Percentiles rank a stretch among this genome's conserved stretches.
Evolutionary conservation across 2,888 invertebrate genomes (phyloP).

Genomic region (Stenotaenia linearis): DNA sequence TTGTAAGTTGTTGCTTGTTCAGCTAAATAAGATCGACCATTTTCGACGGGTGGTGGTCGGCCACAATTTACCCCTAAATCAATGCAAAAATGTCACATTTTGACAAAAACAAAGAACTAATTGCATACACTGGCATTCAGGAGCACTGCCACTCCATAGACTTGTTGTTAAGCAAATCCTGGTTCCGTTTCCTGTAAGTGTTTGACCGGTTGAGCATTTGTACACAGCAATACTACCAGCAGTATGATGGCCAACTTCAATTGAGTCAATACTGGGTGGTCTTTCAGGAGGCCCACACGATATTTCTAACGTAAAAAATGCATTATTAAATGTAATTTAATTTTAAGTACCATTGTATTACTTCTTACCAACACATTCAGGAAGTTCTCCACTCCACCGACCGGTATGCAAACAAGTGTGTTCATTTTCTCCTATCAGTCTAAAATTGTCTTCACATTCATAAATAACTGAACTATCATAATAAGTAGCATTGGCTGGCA

Average conservation of each 20-base stretch:
- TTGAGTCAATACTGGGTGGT: constrained; percentile 49
- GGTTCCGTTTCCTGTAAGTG: constrained; percentile 67
- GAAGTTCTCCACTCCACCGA: constrained; percentile 80
- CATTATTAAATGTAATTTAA: neutral
- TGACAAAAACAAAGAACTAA: neutral
- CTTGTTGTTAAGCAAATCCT: constrained; percentile 69
- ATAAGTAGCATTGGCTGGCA: constrained; percentile 81
- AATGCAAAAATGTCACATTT: constrained; percentile 26
- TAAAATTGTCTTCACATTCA: constrained; percentile 73
- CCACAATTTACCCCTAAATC: constrained; percentile 74
- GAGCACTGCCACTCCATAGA: constrained; percentile 73
- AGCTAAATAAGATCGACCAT: constrained; percentile 77
- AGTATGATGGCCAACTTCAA: constrained; percentile 58
- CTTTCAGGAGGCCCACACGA: constrained; percentile 66
- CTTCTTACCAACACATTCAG: constrained; percentile 65
- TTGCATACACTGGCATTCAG: constrained; percentile 69
- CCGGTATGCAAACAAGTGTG: constrained; percentile 79
- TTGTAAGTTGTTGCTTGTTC: constrained; percentile 78
- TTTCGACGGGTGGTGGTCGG: constrained; percentile 65
- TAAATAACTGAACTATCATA: constrained; percentile 80
- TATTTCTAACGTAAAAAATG: constrained; percentile 55
- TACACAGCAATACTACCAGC: constrained; percentile 76
- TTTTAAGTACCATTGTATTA: neutral
- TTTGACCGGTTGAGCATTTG: constrained; percentile 73
- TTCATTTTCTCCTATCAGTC: constrained; percentile 74